These are phyloP conservation scores for Lepidurus packardi DNA, from an alignment of 1,140 invertebrate genomes.

Conservation along the genomic window DNA sequence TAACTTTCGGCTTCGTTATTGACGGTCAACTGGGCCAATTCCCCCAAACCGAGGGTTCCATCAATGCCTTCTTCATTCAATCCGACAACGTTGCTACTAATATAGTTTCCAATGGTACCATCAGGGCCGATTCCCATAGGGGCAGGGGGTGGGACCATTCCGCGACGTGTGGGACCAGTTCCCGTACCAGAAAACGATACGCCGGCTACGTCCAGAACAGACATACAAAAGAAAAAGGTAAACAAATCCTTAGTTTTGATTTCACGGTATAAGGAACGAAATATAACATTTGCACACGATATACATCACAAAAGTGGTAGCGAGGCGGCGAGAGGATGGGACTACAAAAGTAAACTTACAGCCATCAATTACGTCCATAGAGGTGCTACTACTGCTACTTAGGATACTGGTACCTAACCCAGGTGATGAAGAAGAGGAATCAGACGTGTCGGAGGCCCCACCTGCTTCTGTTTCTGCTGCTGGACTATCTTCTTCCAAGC, in stretches of 20 bases:
- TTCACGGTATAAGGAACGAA: neutral
- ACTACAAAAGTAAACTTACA: neutral
- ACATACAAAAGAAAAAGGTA: neutral
- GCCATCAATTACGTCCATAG: conserved; percentile 15
- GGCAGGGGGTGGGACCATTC: neutral
- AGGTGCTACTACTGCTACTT: conserved; percentile 17
- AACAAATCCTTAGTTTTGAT: neutral
- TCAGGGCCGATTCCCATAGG: conserved; percentile 40
- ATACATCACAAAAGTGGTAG: too few relatives aligned
- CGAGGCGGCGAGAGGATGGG: neutral
- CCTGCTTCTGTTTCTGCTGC: neutral
- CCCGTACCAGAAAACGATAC: conserved; percentile 35
- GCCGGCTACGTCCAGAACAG: conserved; percentile 20
- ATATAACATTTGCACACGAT: neutral
- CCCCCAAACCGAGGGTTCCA: conserved; percentile 79
- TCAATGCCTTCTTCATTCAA: conserved; percentile 64
- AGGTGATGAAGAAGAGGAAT: neutral
- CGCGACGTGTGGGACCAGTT: conserved; percentile 29
- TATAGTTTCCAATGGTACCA: conserved; percentile 25
- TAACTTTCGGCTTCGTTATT: conserved; percentile 93
- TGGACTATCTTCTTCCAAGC: conserved; percentile 42
- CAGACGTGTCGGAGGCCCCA: neutral
- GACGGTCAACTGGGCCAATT: conserved; percentile 91
- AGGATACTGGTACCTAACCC: conserved; percentile 14
- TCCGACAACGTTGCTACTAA: conserved; percentile 27